Evolutionary conservation across 2,888 invertebrate genomes (phyloP).

Genomic region (Zelleria hepariella): DNA sequence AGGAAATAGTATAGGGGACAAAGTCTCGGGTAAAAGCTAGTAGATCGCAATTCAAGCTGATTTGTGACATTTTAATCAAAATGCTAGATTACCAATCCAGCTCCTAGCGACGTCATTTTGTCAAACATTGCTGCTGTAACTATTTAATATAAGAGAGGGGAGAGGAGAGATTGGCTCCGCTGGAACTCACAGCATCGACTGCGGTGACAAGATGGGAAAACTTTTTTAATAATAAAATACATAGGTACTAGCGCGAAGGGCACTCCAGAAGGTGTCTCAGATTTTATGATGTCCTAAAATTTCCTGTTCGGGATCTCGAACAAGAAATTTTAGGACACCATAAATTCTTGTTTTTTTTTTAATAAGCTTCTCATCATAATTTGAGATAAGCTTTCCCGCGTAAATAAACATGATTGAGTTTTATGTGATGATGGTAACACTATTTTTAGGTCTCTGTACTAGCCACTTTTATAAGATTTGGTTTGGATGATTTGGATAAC

Average conservation of each 20-base stretch:
- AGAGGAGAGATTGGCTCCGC: conserved; percentile 32
- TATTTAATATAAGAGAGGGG: conserved; percentile 53
- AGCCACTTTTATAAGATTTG: neutral
- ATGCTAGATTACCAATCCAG: too few species aligned
- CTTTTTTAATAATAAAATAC: conserved; percentile 58
- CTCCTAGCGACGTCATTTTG: neutral
- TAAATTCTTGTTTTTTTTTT: neutral
- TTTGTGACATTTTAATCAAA: too few species aligned
- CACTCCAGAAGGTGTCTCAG: conserved; percentile 18
- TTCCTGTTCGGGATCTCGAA: neutral
- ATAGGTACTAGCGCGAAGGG: conserved; percentile 18
- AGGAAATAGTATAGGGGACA: too few species aligned
- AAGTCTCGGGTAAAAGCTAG: too few species aligned
- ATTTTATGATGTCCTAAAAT: neutral
- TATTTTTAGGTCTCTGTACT: neutral
- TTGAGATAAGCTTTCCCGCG: too few species aligned
- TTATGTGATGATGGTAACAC: neutral
- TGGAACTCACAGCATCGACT: conserved; percentile 30
- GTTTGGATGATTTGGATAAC: too few species aligned
- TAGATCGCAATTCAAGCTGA: too few species aligned
- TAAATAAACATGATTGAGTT: too few species aligned
- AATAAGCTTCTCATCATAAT: neutral
- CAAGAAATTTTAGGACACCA: too few species aligned
- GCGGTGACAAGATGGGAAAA: conserved; percentile 43
- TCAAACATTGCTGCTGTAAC: conserved; percentile 32